Percentiles rank a stretch among this genome's conserved stretches.
These are phyloP conservation scores for Neodontobutis hainanensis DNA, from an alignment of 2,113 vertebrate species.

Conservation along the genomic window DNA sequence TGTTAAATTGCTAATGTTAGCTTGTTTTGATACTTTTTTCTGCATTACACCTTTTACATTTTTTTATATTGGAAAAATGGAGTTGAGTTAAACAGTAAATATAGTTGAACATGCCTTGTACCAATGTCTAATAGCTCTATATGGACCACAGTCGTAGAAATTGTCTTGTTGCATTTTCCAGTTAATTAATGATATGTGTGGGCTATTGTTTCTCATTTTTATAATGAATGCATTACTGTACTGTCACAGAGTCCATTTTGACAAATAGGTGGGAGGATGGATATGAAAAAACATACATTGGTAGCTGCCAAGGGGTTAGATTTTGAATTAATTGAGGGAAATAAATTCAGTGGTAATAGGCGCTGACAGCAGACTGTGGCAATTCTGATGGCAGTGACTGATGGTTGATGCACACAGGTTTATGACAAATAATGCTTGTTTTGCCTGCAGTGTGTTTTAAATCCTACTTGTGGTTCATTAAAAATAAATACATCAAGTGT, in stretches of 20 bases:
- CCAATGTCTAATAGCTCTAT: conserved; percentile 5
- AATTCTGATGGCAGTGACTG: conserved; percentile 79
- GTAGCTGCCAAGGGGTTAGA: conserved; percentile 77
- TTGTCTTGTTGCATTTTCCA: conserved; percentile 43
- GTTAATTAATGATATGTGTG: conserved; percentile 80
- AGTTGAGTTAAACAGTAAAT: background rate
- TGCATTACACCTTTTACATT: background rate
- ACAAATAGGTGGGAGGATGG: conserved; percentile 81
- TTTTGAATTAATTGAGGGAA: conserved; percentile 84
- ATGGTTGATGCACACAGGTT: conserved; percentile 76
- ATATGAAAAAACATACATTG: conserved; percentile 78
- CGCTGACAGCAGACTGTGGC: conserved; percentile 79
- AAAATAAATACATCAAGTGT: conserved; percentile 58
- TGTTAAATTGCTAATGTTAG: too few species aligned
- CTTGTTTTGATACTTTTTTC: background rate
- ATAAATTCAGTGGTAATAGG: conserved; percentile 82
- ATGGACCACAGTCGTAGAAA: conserved; percentile 16
- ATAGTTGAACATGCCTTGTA: background rate
- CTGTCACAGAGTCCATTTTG: conserved; percentile 81
- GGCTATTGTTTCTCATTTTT: conserved; percentile 77
- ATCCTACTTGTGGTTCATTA: conserved; percentile 63
- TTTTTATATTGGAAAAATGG: too few species aligned
- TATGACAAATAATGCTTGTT: conserved; percentile 74
- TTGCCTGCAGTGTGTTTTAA: conserved; percentile 61
- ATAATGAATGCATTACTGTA: conserved; percentile 82